Conservation (phyloP, 1,140 invertebrate species). For the Heliconius nattereri region DNA sequence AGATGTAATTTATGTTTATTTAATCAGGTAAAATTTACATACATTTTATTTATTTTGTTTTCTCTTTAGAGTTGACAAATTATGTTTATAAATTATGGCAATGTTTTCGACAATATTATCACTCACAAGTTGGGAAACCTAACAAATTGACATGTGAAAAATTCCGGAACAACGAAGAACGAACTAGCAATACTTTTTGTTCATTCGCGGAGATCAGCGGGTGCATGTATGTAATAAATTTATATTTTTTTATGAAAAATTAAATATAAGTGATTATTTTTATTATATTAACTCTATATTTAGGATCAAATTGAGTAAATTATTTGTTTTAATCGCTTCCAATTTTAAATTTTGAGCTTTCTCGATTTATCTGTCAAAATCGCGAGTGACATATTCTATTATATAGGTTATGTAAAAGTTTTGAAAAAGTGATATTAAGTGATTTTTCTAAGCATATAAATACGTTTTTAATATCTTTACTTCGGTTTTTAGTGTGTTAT, state of each 20-base stretch:
- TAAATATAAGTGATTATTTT: neutral
- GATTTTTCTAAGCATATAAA: constrained; percentile 45
- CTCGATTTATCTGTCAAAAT: constrained; percentile 50
- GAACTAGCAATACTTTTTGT: constrained; percentile 52
- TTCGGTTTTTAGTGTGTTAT: constrained; percentile 51
- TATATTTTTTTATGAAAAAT: neutral
- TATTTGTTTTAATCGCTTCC: neutral
- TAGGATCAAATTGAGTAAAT: neutral
- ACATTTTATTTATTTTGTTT: too few relatives aligned
- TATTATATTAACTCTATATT: neutral
- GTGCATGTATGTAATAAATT: constrained; percentile 61
- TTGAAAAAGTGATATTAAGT: constrained; percentile 42
- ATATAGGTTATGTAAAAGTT: constrained; percentile 65
- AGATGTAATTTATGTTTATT: neutral
- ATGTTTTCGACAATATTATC: neutral
- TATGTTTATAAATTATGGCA: neutral
- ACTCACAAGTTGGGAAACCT: constrained; percentile 23
- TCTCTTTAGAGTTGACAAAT: neutral
- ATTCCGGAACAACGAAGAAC: constrained; percentile 17
- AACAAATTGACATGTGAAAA: constrained; percentile 9
- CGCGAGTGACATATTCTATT: constrained; percentile 43
- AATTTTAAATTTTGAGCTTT: constrained; percentile 25
- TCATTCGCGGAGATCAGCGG: constrained; percentile 64
- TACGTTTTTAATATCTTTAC: constrained; percentile 51
- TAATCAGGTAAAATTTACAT: neutral